Conservation (phyloP, 2,113 vertebrate species). For the Micronycteris hirsuta region DNA sequence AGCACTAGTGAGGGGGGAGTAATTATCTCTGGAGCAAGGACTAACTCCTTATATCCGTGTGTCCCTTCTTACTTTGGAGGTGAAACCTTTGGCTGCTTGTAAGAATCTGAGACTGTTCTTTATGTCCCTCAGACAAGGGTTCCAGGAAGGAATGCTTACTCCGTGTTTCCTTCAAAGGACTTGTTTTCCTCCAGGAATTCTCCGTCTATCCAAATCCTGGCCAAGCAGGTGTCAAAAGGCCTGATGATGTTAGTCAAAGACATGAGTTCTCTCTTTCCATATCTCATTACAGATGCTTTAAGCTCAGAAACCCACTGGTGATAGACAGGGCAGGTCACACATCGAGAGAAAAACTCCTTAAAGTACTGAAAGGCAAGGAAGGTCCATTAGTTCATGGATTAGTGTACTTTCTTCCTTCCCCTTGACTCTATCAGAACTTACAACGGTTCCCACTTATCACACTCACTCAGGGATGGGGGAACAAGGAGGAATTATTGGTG, state of each 20-base stretch:
- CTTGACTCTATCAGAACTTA: background rate
- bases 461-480: background rate
- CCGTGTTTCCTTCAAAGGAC: background rate
- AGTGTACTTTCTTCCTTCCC: background rate
- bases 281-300: constrained; percentile 38
- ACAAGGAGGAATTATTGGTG: background rate
- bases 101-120: background rate
- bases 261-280: background rate
- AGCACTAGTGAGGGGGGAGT: background rate
- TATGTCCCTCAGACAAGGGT: background rate
- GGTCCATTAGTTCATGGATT: background rate
- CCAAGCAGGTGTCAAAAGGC: background rate
- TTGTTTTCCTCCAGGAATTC: background rate
- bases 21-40: background rate
- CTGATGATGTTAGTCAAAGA: background rate
- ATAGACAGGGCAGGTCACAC: constrained; percentile 62
- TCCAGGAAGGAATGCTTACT: constrained; percentile 37
- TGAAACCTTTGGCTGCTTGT: background rate
- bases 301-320: constrained; percentile 56
- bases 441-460: background rate
- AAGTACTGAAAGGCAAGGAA: constrained; percentile 49
- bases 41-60: background rate
- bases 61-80: background rate
- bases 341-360: constrained; percentile 59
- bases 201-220: background rate